Evolutionary conservation across 2,888 invertebrate genomes (phyloP), one percentile per base, ranked within the genome.

Genomic region (Acleris laterana): DNA sequence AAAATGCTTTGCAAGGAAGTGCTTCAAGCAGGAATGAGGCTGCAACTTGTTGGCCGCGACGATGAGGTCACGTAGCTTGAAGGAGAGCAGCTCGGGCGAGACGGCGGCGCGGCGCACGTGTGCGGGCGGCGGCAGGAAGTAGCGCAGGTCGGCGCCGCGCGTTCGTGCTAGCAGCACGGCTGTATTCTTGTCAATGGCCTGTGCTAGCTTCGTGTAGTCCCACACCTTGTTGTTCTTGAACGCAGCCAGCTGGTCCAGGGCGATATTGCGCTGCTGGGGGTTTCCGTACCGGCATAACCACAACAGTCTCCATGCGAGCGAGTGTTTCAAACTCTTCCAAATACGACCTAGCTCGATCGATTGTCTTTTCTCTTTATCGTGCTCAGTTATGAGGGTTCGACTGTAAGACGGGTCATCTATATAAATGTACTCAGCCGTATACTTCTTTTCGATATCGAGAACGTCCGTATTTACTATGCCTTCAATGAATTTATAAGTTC

Each of bases 161-260:
- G 95, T 95, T 72, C 97, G 93, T 0, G 98, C 97, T 59, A 98
- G 90, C 2, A 96, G 95, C 1, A 97, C 95, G 2, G 97, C 96
- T 0, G 97, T 97, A 72, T 94, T 93, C 53, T 95, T 94, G 88
- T 97, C 96, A 74, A 96, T 94, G 71, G 96, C 95, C 87, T 97
- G 97, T 5, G 98, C 96, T 68, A 98, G 93, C 76, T 96, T 95
- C 60, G 94, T 89, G 78, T 95, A 96, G 74, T 97, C 94, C 95
- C 95, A 95, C 66, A 88, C 89, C 84, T 95, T 95, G 17, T 96
- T 93, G 77, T 95, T 94, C 79, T 95, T 95, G 71, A 96, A 94
- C 42, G 93, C 91, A 1, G 95, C 95, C 17, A 97, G 87, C 68
- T 95, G 94, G 59, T 94, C 91, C 0, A 96, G 85, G 1, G 96